Percentiles rank a stretch among this genome's conserved stretches.
Evolutionary conservation across 2,888 invertebrate species (phyloP).

Genomic region (Rhogogaster chlorosoma): DNA sequence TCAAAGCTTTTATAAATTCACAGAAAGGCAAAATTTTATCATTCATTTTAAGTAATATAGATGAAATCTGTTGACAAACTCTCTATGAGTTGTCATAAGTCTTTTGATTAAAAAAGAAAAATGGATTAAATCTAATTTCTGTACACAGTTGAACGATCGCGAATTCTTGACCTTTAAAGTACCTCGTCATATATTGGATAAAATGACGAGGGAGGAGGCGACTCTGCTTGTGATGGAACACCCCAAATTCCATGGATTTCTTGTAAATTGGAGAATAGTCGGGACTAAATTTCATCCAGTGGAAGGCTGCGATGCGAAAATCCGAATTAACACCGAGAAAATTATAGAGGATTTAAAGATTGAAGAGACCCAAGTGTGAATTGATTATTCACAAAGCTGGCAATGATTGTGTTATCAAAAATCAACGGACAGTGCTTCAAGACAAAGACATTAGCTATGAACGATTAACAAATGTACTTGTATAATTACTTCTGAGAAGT

Average conservation of each 20-base stretch:
- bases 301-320: conserved; percentile 72
- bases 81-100: neutral
- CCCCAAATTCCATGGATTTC: conserved; percentile 70
- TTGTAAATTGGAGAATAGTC: conserved; percentile 71
- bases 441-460: neutral
- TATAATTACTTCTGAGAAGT: neutral
- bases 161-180: conserved; percentile 80
- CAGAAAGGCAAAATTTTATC: neutral
- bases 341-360: conserved; percentile 53
- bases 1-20: neutral
- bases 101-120: neutral
- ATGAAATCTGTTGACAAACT: neutral
- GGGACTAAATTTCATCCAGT: conserved; percentile 69
- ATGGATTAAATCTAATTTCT: neutral
- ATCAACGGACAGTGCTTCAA: neutral
- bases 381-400: neutral
- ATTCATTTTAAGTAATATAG: neutral
- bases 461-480: neutral
- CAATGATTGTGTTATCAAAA: neutral
- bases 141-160: conserved; percentile 78
- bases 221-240: conserved; percentile 79
- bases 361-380: conserved; percentile 14
- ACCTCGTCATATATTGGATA: conserved; percentile 79
- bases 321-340: conserved; percentile 68
- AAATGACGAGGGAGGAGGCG: conserved; percentile 80